A percentile compares a stretch with the other conserved stretches of the same genome.
Evolutionary conservation across 2,797 vertebrate species (phyloP).

Genomic region (Gadopsis bispinosus): DNA sequence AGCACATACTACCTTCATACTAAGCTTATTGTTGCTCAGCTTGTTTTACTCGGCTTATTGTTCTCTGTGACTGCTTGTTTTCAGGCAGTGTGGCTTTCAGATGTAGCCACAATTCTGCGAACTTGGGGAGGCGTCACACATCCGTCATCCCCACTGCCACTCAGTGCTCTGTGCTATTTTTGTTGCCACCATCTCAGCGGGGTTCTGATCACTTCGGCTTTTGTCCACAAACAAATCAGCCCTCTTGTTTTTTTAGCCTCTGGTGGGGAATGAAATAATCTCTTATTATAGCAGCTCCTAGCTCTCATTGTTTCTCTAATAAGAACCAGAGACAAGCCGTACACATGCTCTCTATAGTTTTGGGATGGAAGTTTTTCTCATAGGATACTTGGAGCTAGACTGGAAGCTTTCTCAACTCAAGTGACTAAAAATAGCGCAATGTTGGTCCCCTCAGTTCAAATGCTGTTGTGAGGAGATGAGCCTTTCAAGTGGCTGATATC

Average conservation of each 20-base stretch:
- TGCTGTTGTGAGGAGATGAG: conserved; percentile 11
- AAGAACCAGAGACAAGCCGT: conserved; percentile 5
- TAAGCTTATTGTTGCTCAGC: conserved; percentile 15
- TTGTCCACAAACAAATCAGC: conserved; percentile 62
- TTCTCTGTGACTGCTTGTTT: conserved; percentile 45
- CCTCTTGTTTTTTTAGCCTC: conserved; percentile 44
- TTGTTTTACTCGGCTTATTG: conserved; percentile 23
- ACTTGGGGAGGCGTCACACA: conserved; percentile 34
- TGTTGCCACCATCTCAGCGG: conserved; percentile 52
- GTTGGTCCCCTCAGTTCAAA: conserved; percentile 28
- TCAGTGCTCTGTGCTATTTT: conserved; percentile 48
- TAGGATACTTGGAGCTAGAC: conserved; percentile 15
- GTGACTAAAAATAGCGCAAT: conserved; percentile 42
- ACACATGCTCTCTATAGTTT: conserved; percentile 22
- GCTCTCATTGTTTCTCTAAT: conserved; percentile 38
- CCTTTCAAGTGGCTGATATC: conserved; percentile 24
- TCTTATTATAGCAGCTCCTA: conserved; percentile 35
- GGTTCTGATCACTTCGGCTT: conserved; percentile 61
- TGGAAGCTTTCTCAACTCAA: conserved; percentile 1
- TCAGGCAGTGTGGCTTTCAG: conserved; percentile 42
- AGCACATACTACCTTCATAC: neutral
- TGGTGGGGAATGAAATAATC: conserved; percentile 35
- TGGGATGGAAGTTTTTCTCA: conserved; percentile 29
- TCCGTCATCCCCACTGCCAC: conserved; percentile 41
- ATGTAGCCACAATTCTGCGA: conserved; percentile 48